Conservation (phyloP, 2,888 invertebrate species). For the Pollenia labialis region DNA sequence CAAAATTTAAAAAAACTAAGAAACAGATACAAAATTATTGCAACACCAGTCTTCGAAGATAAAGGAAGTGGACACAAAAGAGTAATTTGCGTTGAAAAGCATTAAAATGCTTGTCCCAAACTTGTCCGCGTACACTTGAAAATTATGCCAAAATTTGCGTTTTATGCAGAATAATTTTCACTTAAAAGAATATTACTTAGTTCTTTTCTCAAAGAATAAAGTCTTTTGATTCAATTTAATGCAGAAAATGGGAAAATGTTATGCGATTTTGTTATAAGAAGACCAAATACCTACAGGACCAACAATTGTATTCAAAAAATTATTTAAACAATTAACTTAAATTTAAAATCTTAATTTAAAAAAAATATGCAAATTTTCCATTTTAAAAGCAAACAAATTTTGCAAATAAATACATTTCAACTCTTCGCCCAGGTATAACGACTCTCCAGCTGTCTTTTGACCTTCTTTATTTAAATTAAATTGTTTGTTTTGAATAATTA, state of each 20-base stretch:
- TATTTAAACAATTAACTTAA: too few species aligned
- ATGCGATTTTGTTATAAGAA: background rate
- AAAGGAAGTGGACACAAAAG: slow-evolving; percentile 34
- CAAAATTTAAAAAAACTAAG: background rate
- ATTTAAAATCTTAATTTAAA: too few species aligned
- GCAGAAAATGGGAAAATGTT: background rate
- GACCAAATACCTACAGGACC: background rate
- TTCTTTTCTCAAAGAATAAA: background rate
- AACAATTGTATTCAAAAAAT: too few species aligned
- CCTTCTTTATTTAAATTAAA: background rate
- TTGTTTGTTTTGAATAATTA: slow-evolving; percentile 3
- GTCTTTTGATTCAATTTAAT: background rate
- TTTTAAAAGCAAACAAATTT: too few species aligned
- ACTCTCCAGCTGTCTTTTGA: background rate
- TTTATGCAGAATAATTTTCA: background rate
- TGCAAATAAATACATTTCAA: background rate
- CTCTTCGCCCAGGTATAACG: background rate
- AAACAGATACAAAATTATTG: background rate
- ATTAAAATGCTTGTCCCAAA: background rate
- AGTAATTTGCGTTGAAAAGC: slow-evolving; percentile 28
- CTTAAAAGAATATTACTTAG: too few species aligned
- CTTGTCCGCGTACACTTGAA: background rate
- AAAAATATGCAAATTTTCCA: too few species aligned
- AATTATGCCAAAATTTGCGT: background rate
- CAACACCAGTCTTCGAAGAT: background rate